A percentile compares a stretch with the other conserved stretches of the same genome.
phyloP scores from a whole-genome alignment of 2,797 vertebrate species.

The Dendrocincla fuliginosa region DNA sequence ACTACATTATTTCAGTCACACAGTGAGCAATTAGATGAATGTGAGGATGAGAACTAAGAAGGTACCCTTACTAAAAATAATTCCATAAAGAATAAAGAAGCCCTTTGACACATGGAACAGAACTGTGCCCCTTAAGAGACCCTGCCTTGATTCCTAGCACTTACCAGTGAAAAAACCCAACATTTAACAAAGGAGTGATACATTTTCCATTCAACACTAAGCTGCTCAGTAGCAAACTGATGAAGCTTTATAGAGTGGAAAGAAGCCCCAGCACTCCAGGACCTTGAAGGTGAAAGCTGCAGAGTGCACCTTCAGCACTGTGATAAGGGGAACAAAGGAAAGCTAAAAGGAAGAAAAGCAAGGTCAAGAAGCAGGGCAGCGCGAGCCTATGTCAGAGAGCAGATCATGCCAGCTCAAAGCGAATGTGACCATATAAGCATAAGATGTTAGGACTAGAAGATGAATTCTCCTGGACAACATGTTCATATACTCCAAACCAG shows the following conservation, averaged over 20 bases:
- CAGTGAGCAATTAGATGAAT: not conserved
- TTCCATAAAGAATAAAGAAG: no score
- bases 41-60: not conserved
- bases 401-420: not conserved
- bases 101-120: not conserved
- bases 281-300: not conserved
- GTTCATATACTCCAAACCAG: not conserved
- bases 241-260: not conserved
- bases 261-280: not conserved
- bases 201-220: not conserved
- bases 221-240: not conserved
- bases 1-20: not conserved
- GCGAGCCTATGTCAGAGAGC: not conserved
- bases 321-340: not conserved
- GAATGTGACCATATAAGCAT: not conserved
- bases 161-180: accelerated
- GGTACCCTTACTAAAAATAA: not conserved
- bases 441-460: not conserved
- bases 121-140: not conserved
- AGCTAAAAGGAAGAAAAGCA: not conserved
- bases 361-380: not conserved
- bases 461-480: not conserved
- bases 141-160: not conserved
- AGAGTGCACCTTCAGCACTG: not conserved
- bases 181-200: not conserved